Evolutionary conservation across 2,888 invertebrate species (phyloP).

Genomic region (Neuroscelio doddi): DNA sequence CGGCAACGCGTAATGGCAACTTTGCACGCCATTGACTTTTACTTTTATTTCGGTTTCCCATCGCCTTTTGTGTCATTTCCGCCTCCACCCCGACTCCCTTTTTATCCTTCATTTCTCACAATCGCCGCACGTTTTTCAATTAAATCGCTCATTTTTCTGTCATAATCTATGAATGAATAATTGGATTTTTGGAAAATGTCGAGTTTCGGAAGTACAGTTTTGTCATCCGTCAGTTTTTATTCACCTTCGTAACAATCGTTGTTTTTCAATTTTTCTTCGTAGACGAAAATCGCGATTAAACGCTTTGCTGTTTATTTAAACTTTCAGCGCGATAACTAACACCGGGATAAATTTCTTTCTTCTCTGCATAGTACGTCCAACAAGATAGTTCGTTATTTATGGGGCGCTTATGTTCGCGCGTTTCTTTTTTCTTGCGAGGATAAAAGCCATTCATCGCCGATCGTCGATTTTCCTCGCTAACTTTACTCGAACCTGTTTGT

Average conservation of each 20-base stretch:
- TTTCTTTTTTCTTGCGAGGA: neutral
- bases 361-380: neutral
- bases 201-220: too few relatives aligned
- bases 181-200: too few relatives aligned
- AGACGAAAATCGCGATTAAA: neutral
- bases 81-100: too few relatives aligned
- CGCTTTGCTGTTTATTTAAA: slow-evolving; percentile 1
- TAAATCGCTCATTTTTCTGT: neutral
- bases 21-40: too few relatives aligned
- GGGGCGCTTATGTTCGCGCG: slow-evolving; percentile 3
- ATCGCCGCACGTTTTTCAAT: neutral
- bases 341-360: slow-evolving; percentile 2
- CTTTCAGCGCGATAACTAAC: slow-evolving; percentile 1
- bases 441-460: slow-evolving; percentile 2
- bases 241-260: too few relatives aligned
- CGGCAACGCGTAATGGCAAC: neutral
- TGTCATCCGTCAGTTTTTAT: too few relatives aligned
- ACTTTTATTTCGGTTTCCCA: too few relatives aligned
- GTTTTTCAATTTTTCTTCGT: neutral
- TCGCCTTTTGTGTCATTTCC: too few relatives aligned
- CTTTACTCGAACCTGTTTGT: neutral
- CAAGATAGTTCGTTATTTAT: slow-evolving; percentile 2
- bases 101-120: neutral
- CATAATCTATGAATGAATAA: too few relatives aligned
- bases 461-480: slow-evolving; percentile 4